phyloP scores from a whole-genome alignment of 2,888 invertebrate genomes.

The Pyrrhia umbra region DNA sequence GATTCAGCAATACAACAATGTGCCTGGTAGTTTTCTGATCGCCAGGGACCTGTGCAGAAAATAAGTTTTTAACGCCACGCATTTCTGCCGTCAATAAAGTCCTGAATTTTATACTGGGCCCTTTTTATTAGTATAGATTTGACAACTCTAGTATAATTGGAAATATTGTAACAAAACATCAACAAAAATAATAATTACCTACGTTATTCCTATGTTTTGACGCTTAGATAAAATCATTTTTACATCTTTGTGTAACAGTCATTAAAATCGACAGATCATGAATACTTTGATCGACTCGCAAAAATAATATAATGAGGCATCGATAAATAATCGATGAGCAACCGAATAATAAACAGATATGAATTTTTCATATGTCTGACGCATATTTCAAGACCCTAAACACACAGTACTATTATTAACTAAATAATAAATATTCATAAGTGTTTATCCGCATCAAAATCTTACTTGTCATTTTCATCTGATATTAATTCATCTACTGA shows the following conservation, averaged over 20 bases:
- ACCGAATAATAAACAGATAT: background rate
- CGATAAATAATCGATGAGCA: background rate
- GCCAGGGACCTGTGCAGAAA: too few relatives aligned
- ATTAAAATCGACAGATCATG: too few relatives aligned
- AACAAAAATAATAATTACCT: too few relatives aligned
- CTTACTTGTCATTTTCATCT: slow-evolving; percentile 77
- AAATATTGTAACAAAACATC: background rate
- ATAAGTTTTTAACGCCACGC: too few relatives aligned
- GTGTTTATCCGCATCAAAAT: slow-evolving; percentile 66
- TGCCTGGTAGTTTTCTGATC: too few relatives aligned
- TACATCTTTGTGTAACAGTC: too few relatives aligned
- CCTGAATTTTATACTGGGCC: too few relatives aligned
- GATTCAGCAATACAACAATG: too few relatives aligned
- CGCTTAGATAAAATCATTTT: too few relatives aligned
- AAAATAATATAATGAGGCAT: background rate
- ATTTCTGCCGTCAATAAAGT: too few relatives aligned
- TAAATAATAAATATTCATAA: slow-evolving; percentile 66
- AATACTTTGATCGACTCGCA: background rate
- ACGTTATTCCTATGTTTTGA: too few relatives aligned
- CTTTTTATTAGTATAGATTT: too few relatives aligned
- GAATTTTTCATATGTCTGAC: slow-evolving; percentile 11
- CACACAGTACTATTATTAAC: slow-evolving; percentile 44
- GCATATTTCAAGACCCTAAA: slow-evolving; percentile 26
- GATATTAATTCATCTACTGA: slow-evolving; percentile 82
- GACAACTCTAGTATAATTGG: background rate